Conservation (phyloP, 35 echinoderm and acorn worm genomes). For the Hemicentrotus pulcherrimus region DNA sequence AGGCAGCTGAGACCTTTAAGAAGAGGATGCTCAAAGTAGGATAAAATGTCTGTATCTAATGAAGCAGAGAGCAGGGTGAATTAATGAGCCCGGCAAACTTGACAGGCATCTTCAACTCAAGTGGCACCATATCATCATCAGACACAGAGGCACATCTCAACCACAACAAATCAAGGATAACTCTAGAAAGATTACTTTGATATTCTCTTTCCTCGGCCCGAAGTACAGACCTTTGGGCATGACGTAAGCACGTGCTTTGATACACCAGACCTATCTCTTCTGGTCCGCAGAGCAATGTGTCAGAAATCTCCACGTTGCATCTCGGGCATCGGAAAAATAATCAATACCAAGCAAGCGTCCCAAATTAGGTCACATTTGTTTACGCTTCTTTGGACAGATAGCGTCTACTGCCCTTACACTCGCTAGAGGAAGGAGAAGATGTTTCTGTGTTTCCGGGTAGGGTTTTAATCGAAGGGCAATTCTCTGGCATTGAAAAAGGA, state of each 20-base stretch:
- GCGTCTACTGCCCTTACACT: background rate
- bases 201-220: background rate
- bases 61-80: background rate
- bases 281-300: constrained; percentile 9
- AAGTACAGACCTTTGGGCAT: background rate
- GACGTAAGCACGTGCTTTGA: background rate
- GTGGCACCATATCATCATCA: background rate
- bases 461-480: background rate
- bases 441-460: background rate
- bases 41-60: background rate
- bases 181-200: background rate
- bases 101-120: background rate
- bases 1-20: background rate
- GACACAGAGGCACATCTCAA: background rate
- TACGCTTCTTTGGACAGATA: constrained; percentile 3
- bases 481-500: background rate
- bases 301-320: background rate
- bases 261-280: constrained; percentile 16
- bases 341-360: background rate
- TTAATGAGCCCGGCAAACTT: background rate
- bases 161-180: background rate
- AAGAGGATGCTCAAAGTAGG: background rate
- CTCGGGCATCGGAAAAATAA: background rate
- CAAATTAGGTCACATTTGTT: background rate
- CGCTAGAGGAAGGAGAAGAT: background rate